Evolutionary conservation across 2,888 invertebrate species (phyloP), one percentile per base, ranked within the genome.

Genomic region (Tachina fera): DNA sequence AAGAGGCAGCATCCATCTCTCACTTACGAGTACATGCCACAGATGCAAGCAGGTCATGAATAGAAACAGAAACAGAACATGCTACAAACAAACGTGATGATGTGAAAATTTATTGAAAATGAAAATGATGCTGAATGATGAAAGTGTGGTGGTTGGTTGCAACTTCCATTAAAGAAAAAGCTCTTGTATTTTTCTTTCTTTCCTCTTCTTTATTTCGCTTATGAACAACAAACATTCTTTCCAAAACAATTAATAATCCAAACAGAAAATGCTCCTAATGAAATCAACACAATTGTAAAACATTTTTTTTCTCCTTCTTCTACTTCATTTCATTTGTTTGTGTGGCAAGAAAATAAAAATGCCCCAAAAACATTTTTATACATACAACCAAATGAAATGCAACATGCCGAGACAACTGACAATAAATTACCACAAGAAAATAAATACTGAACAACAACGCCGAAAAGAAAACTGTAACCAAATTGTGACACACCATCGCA

Each of bases 281-380:
- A 86, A 86, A 86, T 86, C 86, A 86, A 86, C 86, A 86, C 76
- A 86, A 86, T 79, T 86, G 86, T 86, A 67, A 71, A 79, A 76
- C 83, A 72, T 10, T 75, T 70, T 67, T 72, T 81, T 14, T 31
- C 6, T 31, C 31, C 31, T 45, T 31, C 31, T 31, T 31, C 13
- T 10, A 53, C 11, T 45, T 61, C 9, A 9, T 41, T 49, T 14
- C n/a, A 47, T 63, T 39, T 61, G 41, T 53, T 80, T 53, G 39
- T 51, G 51, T 75, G 51, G 61, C 16, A 75, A 47, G 8, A 39
- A 79, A 70, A 56, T 22, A 61, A 61, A 74, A 61, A 39, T 45
- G 60, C 31, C 16, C 19, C 45, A 31, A 61, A 78, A 70, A 51
- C 65, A 22, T 43, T 39, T 19, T 11, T 19, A 31, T 14, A 39